Conservation (phyloP, 2,888 invertebrate genomes). For the Sipha maydis region DNA sequence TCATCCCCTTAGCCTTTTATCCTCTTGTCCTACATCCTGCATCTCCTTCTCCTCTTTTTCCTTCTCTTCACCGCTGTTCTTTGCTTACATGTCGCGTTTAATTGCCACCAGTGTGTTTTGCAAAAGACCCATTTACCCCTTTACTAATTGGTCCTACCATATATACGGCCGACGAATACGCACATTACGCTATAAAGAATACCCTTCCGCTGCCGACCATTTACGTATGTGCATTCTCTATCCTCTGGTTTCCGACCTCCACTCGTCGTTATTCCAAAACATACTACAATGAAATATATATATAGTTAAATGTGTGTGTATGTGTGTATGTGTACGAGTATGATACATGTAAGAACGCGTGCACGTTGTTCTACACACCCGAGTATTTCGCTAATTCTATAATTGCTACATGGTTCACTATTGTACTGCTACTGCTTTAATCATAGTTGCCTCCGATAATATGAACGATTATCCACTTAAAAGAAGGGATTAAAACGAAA, state of each 20-base stretch:
- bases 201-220: background rate
- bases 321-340: background rate
- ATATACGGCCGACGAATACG: too few species aligned
- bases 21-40: too few species aligned
- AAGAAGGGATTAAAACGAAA: background rate
- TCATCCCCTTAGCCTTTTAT: background rate
- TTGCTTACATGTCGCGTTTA: conserved; percentile 5
- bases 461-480: background rate
- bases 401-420: conserved; percentile 14
- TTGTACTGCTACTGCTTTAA: background rate
- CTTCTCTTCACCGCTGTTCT: too few species aligned
- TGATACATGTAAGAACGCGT: background rate
- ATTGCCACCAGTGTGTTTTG: conserved; percentile 46
- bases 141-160: conserved; percentile 48
- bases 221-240: background rate
- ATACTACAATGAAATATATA: too few species aligned
- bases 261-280: background rate
- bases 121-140: conserved; percentile 49
- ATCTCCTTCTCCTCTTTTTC: background rate
- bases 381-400: conserved; percentile 27
- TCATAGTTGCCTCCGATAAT: background rate
- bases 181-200: conserved; percentile 22
- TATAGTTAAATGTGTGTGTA: too few species aligned
- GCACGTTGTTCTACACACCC: background rate
- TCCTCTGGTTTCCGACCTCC: background rate